Evolutionary conservation across 2,888 invertebrate genomes (phyloP).

Genomic region (Bombylius major): DNA sequence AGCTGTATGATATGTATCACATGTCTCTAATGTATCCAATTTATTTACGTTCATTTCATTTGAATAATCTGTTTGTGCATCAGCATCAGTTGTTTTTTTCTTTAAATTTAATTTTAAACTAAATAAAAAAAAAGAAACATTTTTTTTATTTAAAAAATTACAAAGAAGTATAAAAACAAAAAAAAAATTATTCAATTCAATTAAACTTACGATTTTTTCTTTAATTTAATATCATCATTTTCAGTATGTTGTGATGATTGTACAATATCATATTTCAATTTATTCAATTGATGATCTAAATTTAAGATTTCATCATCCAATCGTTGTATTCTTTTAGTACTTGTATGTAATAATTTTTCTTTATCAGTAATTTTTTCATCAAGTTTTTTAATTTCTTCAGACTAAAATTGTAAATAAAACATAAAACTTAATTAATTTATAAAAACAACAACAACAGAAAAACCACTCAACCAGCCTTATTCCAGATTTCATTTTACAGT

Average conservation of each 20-base stretch:
- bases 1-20: conserved; percentile 66
- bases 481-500: too few relatives aligned
- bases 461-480: neutral
- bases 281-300: conserved; percentile 44
- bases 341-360: conserved; percentile 43
- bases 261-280: conserved; percentile 27
- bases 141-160: neutral
- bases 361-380: conserved; percentile 50
- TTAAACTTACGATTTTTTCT: conserved; percentile 39
- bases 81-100: conserved; percentile 40
- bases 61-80: conserved; percentile 26
- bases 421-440: too few relatives aligned
- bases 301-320: conserved; percentile 51
- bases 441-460: neutral
- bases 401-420: conserved; percentile 37
- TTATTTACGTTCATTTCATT: conserved; percentile 16
- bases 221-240: conserved; percentile 38
- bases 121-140: conserved; percentile 16
- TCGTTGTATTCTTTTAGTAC: conserved; percentile 53
- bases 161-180: neutral
- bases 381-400: conserved; percentile 56
- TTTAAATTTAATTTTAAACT: conserved; percentile 59
- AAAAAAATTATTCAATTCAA: neutral
- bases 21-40: conserved; percentile 36
- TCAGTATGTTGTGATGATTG: conserved; percentile 40